These are phyloP conservation scores for Drusus annulatus DNA, from an alignment of 1,140 invertebrate genomes.

Conservation along the genomic window DNA sequence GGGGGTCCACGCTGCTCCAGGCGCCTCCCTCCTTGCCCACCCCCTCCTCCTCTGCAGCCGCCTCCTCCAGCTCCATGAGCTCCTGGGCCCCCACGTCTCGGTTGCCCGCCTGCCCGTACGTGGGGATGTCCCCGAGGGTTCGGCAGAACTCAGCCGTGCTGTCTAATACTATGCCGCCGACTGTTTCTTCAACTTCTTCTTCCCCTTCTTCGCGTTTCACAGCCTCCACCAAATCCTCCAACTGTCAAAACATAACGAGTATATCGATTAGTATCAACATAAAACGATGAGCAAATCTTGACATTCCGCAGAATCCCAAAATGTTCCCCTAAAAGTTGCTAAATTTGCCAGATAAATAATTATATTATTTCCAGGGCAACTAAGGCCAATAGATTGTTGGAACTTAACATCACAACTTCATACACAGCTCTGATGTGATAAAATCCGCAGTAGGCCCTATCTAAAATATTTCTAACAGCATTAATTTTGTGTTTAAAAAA, in stretches of 20 bases:
- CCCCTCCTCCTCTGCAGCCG: constrained; percentile 51
- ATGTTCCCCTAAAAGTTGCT: too few relatives aligned
- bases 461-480: too few relatives aligned
- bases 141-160: constrained; percentile 97
- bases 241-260: constrained; percentile 55
- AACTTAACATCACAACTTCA: too few relatives aligned
- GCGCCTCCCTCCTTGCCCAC: constrained; percentile 59
- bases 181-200: constrained; percentile 63
- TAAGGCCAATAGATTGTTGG: too few relatives aligned
- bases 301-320: too few relatives aligned
- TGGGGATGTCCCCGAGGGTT: constrained; percentile 95
- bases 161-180: constrained; percentile 86
- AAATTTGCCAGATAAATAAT: too few relatives aligned
- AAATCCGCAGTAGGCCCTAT: too few relatives aligned
- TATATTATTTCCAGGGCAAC: too few relatives aligned
- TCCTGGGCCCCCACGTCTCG: constrained; percentile 88
- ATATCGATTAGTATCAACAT: too few relatives aligned
- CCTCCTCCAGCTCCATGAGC: constrained; percentile 73
- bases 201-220: constrained; percentile 68
- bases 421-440: too few relatives aligned
- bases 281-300: too few relatives aligned
- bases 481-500: too few relatives aligned
- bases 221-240: constrained; percentile 66
- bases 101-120: constrained; percentile 91
- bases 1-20: constrained; percentile 68